Evolutionary conservation across 2,888 invertebrate genomes (phyloP), one percentile per base, ranked within the genome.

Genomic region (Euzetes globulus): DNA sequence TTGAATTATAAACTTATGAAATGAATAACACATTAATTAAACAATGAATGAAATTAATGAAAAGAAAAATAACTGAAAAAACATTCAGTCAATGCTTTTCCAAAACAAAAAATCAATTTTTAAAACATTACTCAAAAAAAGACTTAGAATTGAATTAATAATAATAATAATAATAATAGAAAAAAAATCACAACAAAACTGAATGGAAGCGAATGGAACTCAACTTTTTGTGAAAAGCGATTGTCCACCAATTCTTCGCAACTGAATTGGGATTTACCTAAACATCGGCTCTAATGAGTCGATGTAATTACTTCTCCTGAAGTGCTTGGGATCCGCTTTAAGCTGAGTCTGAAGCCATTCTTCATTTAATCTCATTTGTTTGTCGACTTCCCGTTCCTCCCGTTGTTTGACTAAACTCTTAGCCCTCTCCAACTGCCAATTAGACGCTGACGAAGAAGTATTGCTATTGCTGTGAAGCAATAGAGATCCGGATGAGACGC

Each of bases 271-370:
- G 47, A 4, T 22, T 55, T 22, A 55, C 55, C 55, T 55, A 55
- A 55, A 55, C 11, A 4, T 55, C 25, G 9, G 55, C 55, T 47
- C 47, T 47, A 47, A 47, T 9, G 47, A 47, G 47, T 47, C 47
- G 6, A 47, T 50, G 19, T 17, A 58, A 58, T 58, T 58, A 11
- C 1, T 11, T 29, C 11, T 15, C 2, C 27, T 58, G 11, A 27
- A 19, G 11, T 27, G 58, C 27, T 58, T 25, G 9, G 58, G 58
- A 15, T 58, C 58, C 15, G 58, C 15, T 58, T 58, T 58, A 27
- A 58, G 58, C 27, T 68, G 70, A 68, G 25, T 68, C 25, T 37
- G 29, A 25, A 68, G 70, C 70, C 70, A 68, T 33, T 68, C 29
- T 2, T 68, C 70, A 15, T 27, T 33, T 45, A 68, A 22, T 22